phyloP scores from a whole-genome alignment of 2,888 invertebrate genomes.

The Branchellion lobata region DNA sequence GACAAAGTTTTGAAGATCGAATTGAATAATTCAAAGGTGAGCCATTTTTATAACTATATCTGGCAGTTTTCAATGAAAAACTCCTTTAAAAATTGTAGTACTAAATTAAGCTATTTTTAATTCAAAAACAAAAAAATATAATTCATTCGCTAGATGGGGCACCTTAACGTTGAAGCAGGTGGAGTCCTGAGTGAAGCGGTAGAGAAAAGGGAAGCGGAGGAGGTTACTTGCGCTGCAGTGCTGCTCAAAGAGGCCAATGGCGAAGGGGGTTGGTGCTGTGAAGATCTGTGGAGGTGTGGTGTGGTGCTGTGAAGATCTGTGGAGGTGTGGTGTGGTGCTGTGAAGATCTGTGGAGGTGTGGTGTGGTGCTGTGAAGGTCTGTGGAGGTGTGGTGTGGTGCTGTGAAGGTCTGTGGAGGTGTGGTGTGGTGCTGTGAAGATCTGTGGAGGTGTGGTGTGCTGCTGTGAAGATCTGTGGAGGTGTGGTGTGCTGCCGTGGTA shows the following conservation, averaged over 20 bases:
- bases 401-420: no score
- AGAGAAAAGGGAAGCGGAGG: conserved; percentile 73
- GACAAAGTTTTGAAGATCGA: no score
- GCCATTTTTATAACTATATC: neutral
- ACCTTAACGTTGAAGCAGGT: conserved; percentile 76
- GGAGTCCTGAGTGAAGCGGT: conserved; percentile 77
- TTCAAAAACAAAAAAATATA: neutral
- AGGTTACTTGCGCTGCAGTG: conserved; percentile 87
- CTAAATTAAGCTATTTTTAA: no score
- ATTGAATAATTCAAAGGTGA: neutral
- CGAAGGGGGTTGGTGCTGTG: conserved; percentile 94
- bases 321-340: neutral
- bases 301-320: neutral
- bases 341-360: neutral
- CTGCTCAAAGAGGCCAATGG: conserved; percentile 95
- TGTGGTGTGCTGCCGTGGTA: no score
- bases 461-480: no score
- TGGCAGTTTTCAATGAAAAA: no score
- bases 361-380: neutral
- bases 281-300: conserved; percentile 70
- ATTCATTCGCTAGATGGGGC: neutral
- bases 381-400: neutral
- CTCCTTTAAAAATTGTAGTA: no score
- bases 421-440: no score
- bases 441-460: no score